Base-by-base conservation (phyloP, 1,140 invertebrate genomes). In the Calliopsis andreniformis region DNA sequence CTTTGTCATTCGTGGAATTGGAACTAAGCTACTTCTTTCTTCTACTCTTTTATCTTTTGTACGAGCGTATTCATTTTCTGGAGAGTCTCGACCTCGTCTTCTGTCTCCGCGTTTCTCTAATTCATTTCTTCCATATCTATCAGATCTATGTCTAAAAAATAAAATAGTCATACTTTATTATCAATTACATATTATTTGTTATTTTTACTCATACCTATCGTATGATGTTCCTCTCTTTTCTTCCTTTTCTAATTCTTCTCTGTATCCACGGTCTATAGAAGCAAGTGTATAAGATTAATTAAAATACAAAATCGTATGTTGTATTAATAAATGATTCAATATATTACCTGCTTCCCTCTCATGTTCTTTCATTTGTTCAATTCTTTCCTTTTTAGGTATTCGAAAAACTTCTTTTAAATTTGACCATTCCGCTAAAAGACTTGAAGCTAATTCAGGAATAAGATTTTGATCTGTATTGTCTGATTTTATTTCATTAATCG, bases 351-450 rank as follows among this genome's bases (percentile, higher is more conserved):
- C 97, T 93, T 98, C 97, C 70, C 96, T 92, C 90, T 98, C 97
- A 86, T 98, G 97, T 86, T 98, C 97, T 87, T 97, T 97, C 96
- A 98, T 97, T 89, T 97, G 96, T 87, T 98, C 96, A 56, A 98
- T 96, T 58, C 97, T 94, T 87, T 98, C 96, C 84, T 98, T 98
- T 90, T 98, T 98, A 12, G 98, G 98, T 86, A 99, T 99, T 89
- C 97, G 95, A 88, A 98, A 99, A 25, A 96, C 95, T 92, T 98
- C 97, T 92, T 97, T 97, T 16, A 98, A 92, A 85, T 94, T 94
- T 5, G 94, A 94, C 97, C 97, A 98, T 55, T 94, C 92, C 23
- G 94, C 93, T 49, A 98, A 82, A 23, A 98, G 89, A 82, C 94
- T 94, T 18, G 91, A 91, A 8, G 96, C 95, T 18, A 96, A 87